Percentiles rank a stretch among this genome's conserved stretches.
phyloP scores from a whole-genome alignment of 2,113 vertebrate species.

The Myrmecophaga tridactyla region DNA sequence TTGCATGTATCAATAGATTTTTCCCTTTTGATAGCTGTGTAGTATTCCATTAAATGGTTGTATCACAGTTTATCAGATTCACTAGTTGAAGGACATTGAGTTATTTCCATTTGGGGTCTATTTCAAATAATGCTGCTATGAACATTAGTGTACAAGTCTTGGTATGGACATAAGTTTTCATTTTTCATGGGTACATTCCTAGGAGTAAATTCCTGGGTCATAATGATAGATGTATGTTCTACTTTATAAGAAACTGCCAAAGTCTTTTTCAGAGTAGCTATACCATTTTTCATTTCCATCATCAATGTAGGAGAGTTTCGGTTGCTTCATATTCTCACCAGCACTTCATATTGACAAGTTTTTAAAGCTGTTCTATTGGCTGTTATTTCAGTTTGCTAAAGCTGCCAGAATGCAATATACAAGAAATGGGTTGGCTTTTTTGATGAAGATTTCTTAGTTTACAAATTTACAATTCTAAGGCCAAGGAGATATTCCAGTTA shows the following conservation, averaged over 20 bases:
- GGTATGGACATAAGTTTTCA: not conserved
- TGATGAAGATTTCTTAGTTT: no score
- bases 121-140: not conserved
- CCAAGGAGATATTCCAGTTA: no score
- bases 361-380: not conserved
- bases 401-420: no score
- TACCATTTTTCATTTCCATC: not conserved
- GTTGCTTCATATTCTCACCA: not conserved
- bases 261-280: not conserved
- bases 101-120: not conserved
- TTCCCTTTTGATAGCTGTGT: not conserved
- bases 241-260: not conserved
- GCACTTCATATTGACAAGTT: not conserved
- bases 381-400: no score
- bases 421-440: no score
- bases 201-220: not conserved
- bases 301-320: not conserved
- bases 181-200: not conserved
- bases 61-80: not conserved
- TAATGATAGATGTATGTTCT: not conserved
- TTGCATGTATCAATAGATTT: not conserved
- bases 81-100: not conserved
- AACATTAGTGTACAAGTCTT: not conserved
- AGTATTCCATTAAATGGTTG: not conserved
- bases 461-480: no score